Evolutionary conservation across 2,888 invertebrate species (phyloP).

Genomic region (Caenorhabditis sp.): DNA sequence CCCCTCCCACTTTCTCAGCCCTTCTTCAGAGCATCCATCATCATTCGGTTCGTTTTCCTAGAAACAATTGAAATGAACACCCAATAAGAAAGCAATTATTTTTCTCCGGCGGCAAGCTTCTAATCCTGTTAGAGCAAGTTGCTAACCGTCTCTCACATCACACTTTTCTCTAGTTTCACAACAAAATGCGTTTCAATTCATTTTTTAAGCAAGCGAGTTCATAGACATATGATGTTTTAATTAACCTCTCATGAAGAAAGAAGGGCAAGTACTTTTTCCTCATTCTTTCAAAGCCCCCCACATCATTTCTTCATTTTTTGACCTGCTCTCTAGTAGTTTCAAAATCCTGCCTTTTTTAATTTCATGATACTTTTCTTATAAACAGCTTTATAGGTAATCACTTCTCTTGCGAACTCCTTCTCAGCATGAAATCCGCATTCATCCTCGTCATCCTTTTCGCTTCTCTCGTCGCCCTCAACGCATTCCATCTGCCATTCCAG

Average conservation of each 20-base stretch:
- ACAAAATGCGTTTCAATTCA: conserved; percentile 14
- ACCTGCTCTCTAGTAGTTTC: no score
- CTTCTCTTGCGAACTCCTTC: no score
- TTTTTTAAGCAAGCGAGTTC: conserved; percentile 1
- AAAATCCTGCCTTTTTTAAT: not conserved
- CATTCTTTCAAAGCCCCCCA: not conserved
- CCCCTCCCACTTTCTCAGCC: not conserved
- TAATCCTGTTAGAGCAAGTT: not conserved
- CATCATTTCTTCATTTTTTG: no score
- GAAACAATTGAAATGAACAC: conserved; percentile 38
- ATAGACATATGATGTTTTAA: conserved; percentile 43
- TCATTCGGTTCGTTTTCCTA: conserved; percentile 21
- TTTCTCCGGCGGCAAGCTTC: not conserved
- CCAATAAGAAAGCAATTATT: conserved; percentile 13
- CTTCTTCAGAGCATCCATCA: no score
- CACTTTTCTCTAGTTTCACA: conserved; percentile 1
- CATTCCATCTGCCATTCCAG: conserved; percentile 42
- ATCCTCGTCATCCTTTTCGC: conserved; percentile 31
- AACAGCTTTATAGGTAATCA: conserved; percentile 21
- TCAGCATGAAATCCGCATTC: conserved; percentile 26
- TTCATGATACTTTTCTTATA: not conserved
- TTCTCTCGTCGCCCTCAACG: conserved; percentile 19
- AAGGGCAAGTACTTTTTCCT: not conserved
- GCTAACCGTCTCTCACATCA: not conserved
- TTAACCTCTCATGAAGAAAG: conserved; percentile 36